phyloP scores from a whole-genome alignment of 2,888 invertebrate species.

The Andrena trimmerana region DNA sequence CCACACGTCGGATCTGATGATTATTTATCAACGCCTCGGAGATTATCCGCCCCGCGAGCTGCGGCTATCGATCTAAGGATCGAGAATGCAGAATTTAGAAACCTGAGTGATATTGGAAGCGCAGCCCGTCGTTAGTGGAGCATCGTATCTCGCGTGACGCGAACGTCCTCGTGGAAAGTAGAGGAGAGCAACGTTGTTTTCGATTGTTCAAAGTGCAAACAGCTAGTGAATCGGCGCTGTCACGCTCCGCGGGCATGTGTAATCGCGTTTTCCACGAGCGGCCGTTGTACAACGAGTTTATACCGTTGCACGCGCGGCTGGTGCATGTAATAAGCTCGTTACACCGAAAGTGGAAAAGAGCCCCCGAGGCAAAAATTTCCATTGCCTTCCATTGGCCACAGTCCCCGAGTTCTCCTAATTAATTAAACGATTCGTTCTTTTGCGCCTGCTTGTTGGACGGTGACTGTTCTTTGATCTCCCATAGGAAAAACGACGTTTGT shows the following conservation, averaged over 20 bases:
- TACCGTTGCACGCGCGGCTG: background rate
- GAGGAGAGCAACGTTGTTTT: slow-evolving; percentile 57
- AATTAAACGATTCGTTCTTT: background rate
- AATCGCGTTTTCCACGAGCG: slow-evolving; percentile 45
- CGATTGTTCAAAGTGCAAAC: slow-evolving; percentile 69
- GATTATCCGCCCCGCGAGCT: background rate
- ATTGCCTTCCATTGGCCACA: background rate
- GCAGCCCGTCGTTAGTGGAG: background rate
- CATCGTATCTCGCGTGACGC: slow-evolving; percentile 24
- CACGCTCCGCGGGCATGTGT: slow-evolving; percentile 40
- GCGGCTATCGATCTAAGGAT: background rate
- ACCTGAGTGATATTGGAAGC: background rate
- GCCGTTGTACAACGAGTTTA: background rate
- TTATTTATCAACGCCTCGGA: slow-evolving; percentile 14
- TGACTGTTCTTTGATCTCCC: background rate
- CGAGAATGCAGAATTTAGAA: slow-evolving; percentile 8
- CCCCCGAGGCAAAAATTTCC: background rate
- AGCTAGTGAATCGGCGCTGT: slow-evolving; percentile 16
- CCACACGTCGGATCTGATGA: background rate
- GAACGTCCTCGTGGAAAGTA: slow-evolving; percentile 47
- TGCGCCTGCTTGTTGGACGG: background rate
- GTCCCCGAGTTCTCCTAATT: background rate
- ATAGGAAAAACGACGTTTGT: background rate
- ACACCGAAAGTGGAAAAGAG: background rate
- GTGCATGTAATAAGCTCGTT: background rate